phyloP scores from a whole-genome alignment of 37 sponge, comb jelly and placozoan genomes.

The Theonella swinhoei region DNA sequence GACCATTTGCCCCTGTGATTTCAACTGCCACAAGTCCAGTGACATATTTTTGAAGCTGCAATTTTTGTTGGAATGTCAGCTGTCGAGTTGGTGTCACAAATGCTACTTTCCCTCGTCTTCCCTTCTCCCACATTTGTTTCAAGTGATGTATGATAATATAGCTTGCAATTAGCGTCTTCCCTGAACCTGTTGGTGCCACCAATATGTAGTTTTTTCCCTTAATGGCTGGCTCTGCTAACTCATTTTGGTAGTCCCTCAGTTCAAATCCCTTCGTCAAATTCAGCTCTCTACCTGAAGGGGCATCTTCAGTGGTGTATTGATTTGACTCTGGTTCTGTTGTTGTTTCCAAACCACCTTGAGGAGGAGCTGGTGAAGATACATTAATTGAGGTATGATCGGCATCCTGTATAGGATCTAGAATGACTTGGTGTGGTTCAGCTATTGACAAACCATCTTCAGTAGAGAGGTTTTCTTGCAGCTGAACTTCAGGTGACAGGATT shows the following conservation, averaged over 20 bases:
- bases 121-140: neutral
- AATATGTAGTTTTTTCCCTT: conserved; percentile 72
- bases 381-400: too few species aligned
- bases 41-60: conserved; percentile 33
- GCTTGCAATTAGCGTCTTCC: conserved; percentile 71
- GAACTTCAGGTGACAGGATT: too few species aligned
- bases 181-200: conserved; percentile 76
- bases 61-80: conserved; percentile 66
- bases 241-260: conserved; percentile 56
- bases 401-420: too few species aligned
- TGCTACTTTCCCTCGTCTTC: conserved; percentile 44
- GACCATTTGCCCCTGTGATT: conserved; percentile 44
- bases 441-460: too few species aligned
- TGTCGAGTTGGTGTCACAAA: conserved; percentile 61
- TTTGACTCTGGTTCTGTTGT: too few species aligned
- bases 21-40: conserved; percentile 28
- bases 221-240: conserved; percentile 69
- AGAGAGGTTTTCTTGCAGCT: too few species aligned
- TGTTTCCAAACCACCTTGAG: too few species aligned
- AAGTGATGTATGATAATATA: conserved; percentile 62
- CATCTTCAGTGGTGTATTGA: too few species aligned
- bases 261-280: too few species aligned
- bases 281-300: too few species aligned
- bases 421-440: too few species aligned
- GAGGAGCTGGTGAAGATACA: too few species aligned